Evolutionary conservation across 2,888 invertebrate species (phyloP).

Genomic region (Drosophila mettleri): DNA sequence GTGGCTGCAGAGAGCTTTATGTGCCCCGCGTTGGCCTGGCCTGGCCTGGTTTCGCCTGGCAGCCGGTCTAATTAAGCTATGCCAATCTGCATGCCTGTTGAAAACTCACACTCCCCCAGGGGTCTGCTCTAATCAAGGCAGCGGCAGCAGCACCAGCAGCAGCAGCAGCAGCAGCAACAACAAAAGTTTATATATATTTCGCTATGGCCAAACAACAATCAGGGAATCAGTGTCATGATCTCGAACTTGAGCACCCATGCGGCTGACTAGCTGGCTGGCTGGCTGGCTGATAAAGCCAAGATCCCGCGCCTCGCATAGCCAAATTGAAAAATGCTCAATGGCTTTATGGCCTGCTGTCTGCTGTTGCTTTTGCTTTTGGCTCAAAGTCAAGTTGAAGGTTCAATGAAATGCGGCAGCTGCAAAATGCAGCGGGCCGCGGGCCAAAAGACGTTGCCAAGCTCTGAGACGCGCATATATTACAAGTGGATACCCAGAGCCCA

Average conservation of each 20-base stretch:
- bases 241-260: constrained; percentile 73
- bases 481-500: constrained; percentile 46
- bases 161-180: constrained; percentile 43
- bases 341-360: constrained; percentile 45
- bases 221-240: constrained; percentile 79
- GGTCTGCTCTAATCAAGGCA: constrained; percentile 56
- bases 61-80: constrained; percentile 73
- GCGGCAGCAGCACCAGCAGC: constrained; percentile 27
- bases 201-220: constrained; percentile 57
- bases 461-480: constrained; percentile 73
- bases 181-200: constrained; percentile 20
- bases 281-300: constrained; percentile 48
- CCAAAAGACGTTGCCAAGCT: constrained; percentile 13
- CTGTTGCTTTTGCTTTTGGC: constrained; percentile 34
- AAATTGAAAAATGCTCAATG: constrained; percentile 72
- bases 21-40: constrained; percentile 9
- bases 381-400: constrained; percentile 84
- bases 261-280: constrained; percentile 25
- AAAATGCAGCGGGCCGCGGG: constrained; percentile 37
- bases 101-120: constrained; percentile 33
- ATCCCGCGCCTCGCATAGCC: constrained; percentile 30
- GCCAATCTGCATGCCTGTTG: constrained; percentile 65
- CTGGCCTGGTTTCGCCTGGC: constrained; percentile 51
- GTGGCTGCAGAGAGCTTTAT: constrained; percentile 13
- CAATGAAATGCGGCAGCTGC: constrained; percentile 75